Percentiles rank a stretch among this genome's conserved stretches.
Evolutionary conservation across 2,113 vertebrate genomes (phyloP).

Genomic region (Nymphicus hollandicus): DNA sequence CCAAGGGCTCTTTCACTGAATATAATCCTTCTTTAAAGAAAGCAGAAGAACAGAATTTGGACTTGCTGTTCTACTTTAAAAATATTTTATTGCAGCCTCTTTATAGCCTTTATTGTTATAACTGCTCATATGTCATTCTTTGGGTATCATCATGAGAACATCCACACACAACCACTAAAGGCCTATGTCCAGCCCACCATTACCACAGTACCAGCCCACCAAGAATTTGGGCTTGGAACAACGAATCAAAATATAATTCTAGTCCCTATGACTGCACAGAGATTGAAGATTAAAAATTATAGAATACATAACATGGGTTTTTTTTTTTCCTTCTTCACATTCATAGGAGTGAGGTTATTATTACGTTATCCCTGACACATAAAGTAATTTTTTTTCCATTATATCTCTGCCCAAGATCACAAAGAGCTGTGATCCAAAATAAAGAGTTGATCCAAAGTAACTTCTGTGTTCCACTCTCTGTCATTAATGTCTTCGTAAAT

Average conservation of each 20-base stretch:
- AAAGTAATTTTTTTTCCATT: background rate
- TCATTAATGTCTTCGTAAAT: background rate
- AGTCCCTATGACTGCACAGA: background rate
- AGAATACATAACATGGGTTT: background rate
- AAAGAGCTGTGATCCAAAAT: background rate
- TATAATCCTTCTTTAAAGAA: background rate
- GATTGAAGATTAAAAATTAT: background rate
- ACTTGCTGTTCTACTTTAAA: background rate
- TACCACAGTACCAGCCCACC: background rate
- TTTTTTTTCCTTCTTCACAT: background rate
- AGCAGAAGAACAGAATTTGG: background rate
- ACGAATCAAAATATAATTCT: background rate
- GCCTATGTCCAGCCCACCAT: background rate
- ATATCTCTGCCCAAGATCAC: background rate
- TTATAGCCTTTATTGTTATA: background rate
- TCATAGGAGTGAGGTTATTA: background rate
- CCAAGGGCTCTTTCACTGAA: background rate
- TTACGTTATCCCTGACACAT: background rate
- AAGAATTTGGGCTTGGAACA: background rate
- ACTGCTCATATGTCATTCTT: background rate
- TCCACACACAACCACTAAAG: background rate
- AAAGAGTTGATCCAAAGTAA: background rate
- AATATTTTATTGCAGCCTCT: background rate
- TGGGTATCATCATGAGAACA: background rate
- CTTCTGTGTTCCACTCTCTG: background rate